A percentile compares a stretch with the other conserved stretches of the same genome.
These are phyloP conservation scores for Sympetrum striolatum DNA, from an alignment of 2,888 invertebrate genomes.

Conservation along the genomic window DNA sequence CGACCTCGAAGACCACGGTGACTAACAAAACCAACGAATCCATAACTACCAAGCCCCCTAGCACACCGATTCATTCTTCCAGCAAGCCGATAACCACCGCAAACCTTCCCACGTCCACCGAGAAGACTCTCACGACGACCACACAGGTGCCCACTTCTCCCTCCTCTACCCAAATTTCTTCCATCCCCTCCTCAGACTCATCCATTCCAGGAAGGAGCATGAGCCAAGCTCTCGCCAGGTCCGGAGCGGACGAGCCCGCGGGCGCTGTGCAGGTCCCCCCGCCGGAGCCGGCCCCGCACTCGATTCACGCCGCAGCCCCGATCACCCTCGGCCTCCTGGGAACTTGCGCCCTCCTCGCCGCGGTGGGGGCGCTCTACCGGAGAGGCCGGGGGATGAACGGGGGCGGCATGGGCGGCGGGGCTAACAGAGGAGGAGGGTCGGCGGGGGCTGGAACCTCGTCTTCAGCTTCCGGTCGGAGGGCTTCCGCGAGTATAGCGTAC, in stretches of 20 bases:
- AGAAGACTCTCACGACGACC: not conserved
- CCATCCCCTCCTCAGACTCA: not conserved
- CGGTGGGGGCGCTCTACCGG: constrained; percentile 28
- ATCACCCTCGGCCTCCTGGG: constrained; percentile 26
- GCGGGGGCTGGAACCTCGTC: constrained; percentile 8
- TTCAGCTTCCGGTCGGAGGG: constrained; percentile 29
- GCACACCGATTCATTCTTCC: not conserved
- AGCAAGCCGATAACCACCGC: not conserved
- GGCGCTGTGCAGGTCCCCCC: not conserved
- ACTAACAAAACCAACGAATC: not conserved
- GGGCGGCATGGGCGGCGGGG: not conserved
- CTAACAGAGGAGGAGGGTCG: constrained; percentile 14
- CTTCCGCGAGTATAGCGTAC: constrained; percentile 52
- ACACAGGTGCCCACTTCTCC: not conserved
- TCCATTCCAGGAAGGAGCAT: not conserved
- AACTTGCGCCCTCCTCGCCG: constrained; percentile 37
- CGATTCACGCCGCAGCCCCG: constrained; percentile 19
- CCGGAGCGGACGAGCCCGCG: constrained; percentile 6
- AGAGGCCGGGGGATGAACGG: constrained; percentile 29
- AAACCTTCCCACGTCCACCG: not conserved
- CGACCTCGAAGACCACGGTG: not conserved
- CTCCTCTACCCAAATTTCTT: not conserved
- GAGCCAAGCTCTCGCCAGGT: constrained; percentile 23
- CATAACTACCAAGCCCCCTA: not conserved
- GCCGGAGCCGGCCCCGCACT: not conserved